These are phyloP conservation scores for Buphagus erythrorhynchus DNA, from an alignment of 2,797 vertebrate genomes.

Conservation along the genomic window DNA sequence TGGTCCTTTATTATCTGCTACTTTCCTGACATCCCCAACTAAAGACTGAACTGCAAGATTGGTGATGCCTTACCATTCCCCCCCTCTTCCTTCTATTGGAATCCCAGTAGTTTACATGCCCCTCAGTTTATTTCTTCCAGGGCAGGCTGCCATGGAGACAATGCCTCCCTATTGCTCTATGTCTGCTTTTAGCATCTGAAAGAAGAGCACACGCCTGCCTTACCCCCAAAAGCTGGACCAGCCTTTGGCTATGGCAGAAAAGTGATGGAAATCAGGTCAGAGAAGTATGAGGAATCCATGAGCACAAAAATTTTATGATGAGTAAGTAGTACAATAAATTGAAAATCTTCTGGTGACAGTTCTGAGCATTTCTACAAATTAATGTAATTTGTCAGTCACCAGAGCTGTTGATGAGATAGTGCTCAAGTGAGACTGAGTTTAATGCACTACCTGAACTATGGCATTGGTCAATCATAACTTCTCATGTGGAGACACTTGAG, in stretches of 20 bases:
- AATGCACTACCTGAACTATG: background rate
- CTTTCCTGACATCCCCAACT: background rate
- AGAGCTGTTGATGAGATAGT: background rate
- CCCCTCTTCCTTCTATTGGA: slow-evolving; percentile 75
- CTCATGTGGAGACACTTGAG: background rate
- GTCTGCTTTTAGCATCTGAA: slow-evolving; percentile 75
- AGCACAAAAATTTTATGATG: background rate
- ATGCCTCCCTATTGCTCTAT: slow-evolving; percentile 64
- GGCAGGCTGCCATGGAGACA: slow-evolving; percentile 41
- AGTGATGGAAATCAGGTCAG: background rate
- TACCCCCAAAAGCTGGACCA: background rate
- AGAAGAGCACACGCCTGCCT: background rate
- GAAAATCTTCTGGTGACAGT: background rate
- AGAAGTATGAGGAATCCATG: background rate
- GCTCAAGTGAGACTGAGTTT: background rate
- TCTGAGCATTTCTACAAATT: background rate
- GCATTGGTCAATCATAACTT: background rate
- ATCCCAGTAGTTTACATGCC: slow-evolving; percentile 70
- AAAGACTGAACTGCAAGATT: background rate
- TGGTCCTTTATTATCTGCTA: background rate
- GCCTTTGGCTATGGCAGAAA: background rate
- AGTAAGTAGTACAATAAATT: background rate
- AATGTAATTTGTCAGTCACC: background rate
- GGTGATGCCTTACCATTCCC: slow-evolving; percentile 79
- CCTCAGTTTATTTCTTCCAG: slow-evolving; percentile 71